Percentiles rank a stretch among this genome's conserved stretches.
Conservation (phyloP, 2,113 vertebrate genomes). For the Pangasianodon hypophthalmus region DNA sequence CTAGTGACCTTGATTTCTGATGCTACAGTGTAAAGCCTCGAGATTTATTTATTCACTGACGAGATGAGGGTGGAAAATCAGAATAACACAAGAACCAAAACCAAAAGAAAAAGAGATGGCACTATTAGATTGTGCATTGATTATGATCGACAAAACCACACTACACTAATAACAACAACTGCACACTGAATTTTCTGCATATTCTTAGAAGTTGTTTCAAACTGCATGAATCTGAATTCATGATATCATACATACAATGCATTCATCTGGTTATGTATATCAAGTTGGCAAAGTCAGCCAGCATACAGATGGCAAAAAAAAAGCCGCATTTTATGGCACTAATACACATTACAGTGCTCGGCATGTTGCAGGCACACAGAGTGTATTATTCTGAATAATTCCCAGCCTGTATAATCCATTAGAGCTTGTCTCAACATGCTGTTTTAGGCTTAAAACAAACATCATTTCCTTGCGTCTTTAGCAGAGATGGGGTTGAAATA, state of each 20-base stretch:
- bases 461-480: slow-evolving; percentile 61
- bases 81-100: not conserved
- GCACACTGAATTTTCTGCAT: not conserved
- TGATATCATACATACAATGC: not conserved
- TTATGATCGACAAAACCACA: not conserved
- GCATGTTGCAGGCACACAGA: not conserved
- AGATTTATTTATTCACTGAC: not conserved
- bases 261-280: not conserved
- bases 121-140: not conserved
- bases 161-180: not conserved
- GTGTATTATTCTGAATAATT: slow-evolving; percentile 30
- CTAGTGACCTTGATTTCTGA: not conserved
- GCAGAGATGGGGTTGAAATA: slow-evolving; percentile 69
- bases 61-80: not conserved
- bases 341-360: slow-evolving; percentile 55
- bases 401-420: slow-evolving; percentile 64
- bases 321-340: slow-evolving; percentile 34
- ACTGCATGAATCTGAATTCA: not conserved
- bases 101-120: not conserved
- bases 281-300: not conserved
- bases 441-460: slow-evolving; percentile 66
- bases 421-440: slow-evolving; percentile 60
- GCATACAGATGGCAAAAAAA: slow-evolving; percentile 6
- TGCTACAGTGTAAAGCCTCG: not conserved
- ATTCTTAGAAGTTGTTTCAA: not conserved